Evolutionary conservation across 1,140 invertebrate genomes (phyloP), one percentile per base, ranked within the genome.

Genomic region (Eupeodes corollae): DNA sequence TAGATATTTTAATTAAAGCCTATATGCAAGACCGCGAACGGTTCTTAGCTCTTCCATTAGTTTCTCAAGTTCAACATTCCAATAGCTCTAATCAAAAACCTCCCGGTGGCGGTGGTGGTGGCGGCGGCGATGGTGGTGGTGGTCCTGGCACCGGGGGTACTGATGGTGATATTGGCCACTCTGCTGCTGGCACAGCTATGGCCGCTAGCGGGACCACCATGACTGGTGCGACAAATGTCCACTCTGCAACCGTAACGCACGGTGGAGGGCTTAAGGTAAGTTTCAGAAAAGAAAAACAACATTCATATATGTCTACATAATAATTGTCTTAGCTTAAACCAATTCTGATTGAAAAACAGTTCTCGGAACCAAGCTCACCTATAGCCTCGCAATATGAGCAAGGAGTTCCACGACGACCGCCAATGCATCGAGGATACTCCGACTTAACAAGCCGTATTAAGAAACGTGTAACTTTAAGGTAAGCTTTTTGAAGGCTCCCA

Each of bases 1-100:
- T 96, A 62, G 90, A 95, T 72, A 81, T 92, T 69, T 77, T 96
- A 57, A 80, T 95, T 63, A 91, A 95, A 63, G 77, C 94, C 72
- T 92, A 93, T 67, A 79, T 90, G 76, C 88, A 92, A 69, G 90
- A 94, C 70, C 76, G 90, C 59, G 81, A 84, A 67, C 71, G 75
- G 53, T 68, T 82, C 54, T 57, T 74, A 58, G 63, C 73, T 50
- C 67, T 78, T 53, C 73, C 74, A 42, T 61, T 71, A 49, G 54
- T 61, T 57, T 53, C 66, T 51, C 59, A 58, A 46, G 53, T 56
- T 47, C 59, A 66, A 67, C 66, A 68, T 68, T 68, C 66, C 66
- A 68, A 59, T 64, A 65, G 67, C 65, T 53, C 57, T 58, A 48
- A 63, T 59, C 54, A 66, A 51, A 48, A 52, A 34, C 55, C 49